Evolutionary conservation across 2,888 invertebrate genomes (phyloP), one percentile per base, ranked within the genome.

Genomic region (Caenorhabditis imperialis): DNA sequence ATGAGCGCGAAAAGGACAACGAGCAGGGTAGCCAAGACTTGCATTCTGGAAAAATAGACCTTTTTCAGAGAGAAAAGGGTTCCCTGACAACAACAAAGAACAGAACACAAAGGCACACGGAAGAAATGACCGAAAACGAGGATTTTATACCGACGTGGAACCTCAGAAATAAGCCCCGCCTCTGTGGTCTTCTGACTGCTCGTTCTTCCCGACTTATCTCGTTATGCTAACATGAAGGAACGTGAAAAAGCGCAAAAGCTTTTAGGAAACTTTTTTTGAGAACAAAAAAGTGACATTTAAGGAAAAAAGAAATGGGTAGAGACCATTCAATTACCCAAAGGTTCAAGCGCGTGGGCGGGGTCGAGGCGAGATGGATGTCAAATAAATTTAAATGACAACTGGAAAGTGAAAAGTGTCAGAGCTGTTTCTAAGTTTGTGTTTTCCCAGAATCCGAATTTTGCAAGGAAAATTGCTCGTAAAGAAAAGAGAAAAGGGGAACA

Each of bases 201-300:
- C 7, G 33, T 50, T 48, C 47, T 45, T 25, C 16, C 45, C 57
- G 30, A 58, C 57, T 72, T 72, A 65, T 45, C 60, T 73, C 60
- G 73, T 72, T 72, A 72, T 63, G 72, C 65, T 72, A 58, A 63
- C 72, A 18, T 54, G 22, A 20, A 45, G 22, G 42, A 51, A 57
- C 45, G 48, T 37, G 20, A 40, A 48, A 47, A 47, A 14, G 20
- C 12, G 7, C 14, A 16, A 50, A 54, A 48, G 55, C 57, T 57
- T 67, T 67, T 47, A 65, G 47, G 47, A 57, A 42, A n/a, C n/a
- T n/a, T n/a, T n/a, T n/a, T n/a, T n/a, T n/a, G n/a, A 12, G 12
- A 23, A 27, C 20, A 20, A 44, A 55, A 38, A 33, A 45, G 27
- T 54, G 63, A 54, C 25, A n/a, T n/a, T n/a, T n/a, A n/a, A n/a